A percentile compares a stretch with the other conserved stretches of the same genome.
These are phyloP conservation scores for Oplegnathus fasciatus DNA, from an alignment of 2,113 vertebrate species.

Conservation along the genomic window DNA sequence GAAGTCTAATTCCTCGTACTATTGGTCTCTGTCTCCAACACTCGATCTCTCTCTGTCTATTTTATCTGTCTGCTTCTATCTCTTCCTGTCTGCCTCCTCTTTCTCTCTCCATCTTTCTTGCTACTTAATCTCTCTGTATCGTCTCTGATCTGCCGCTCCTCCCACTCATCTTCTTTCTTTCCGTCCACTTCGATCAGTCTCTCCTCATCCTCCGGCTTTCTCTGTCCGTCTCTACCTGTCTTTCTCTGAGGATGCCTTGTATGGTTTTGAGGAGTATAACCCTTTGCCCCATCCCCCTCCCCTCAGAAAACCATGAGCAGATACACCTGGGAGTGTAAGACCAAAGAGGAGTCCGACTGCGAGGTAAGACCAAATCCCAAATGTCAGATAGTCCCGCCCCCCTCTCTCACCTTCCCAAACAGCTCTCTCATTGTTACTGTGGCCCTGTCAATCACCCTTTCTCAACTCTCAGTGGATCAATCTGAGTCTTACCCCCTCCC, in stretches of 20 bases:
- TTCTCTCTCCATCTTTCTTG: conserved; percentile 28
- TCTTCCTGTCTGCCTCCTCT: conserved; percentile 46
- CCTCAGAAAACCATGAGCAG: conserved; percentile 90
- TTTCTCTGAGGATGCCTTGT: conserved; percentile 69
- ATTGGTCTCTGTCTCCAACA: conserved; percentile 55
- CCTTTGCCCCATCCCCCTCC: conserved; percentile 83
- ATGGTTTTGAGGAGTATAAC: conserved; percentile 84
- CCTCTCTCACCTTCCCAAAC: conserved; percentile 65
- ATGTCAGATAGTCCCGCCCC: conserved; percentile 66
- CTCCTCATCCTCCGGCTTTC: not conserved
- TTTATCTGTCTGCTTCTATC: conserved; percentile 58
- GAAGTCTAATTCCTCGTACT: conserved; percentile 59
- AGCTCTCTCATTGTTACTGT: conserved; percentile 79
- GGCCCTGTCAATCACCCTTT: conserved; percentile 78
- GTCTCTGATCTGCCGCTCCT: conserved; percentile 19
- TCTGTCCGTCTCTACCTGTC: conserved; percentile 46
- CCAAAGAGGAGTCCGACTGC: conserved; percentile 88
- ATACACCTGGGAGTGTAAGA: conserved; percentile 91
- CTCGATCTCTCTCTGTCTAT: conserved; percentile 59
- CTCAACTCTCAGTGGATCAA: conserved; percentile 57
- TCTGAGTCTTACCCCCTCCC: conserved; percentile 25
- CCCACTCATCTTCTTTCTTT: conserved; percentile 22
- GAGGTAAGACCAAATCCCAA: conserved; percentile 84
- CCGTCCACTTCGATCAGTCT: conserved; percentile 10
- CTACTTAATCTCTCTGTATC: conserved; percentile 37